These are phyloP conservation scores for Karalla daura DNA, from an alignment of 2,797 vertebrate species.

Conservation along the genomic window DNA sequence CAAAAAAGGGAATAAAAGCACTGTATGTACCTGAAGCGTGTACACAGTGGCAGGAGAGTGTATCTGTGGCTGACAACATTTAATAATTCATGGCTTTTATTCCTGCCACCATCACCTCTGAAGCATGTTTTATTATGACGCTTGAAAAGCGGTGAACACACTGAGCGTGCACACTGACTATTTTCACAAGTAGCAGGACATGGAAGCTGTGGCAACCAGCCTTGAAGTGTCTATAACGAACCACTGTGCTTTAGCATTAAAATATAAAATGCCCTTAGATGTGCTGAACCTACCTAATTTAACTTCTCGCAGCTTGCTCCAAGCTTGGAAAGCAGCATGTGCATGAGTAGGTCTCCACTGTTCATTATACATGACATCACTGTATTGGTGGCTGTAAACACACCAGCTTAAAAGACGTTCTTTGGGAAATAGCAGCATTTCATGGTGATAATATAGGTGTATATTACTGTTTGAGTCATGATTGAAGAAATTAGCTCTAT, in stretches of 20 bases:
- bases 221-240: conserved; percentile 42
- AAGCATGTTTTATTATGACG: conserved; percentile 21
- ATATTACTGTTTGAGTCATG: no score
- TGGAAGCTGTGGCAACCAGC: conserved; percentile 17
- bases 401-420: no score
- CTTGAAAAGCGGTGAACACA: conserved; percentile 22
- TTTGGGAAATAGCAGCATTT: no score
- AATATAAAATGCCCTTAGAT: conserved; percentile 36
- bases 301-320: background rate
- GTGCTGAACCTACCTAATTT: conserved; percentile 29
- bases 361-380: background rate
- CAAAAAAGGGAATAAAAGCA: conserved; percentile 18
- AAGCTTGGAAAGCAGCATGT: background rate
- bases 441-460: no score
- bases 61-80: conserved; percentile 29
- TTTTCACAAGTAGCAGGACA: conserved; percentile 21
- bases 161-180: conserved; percentile 15
- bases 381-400: background rate
- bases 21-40: conserved; percentile 15
- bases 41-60: background rate
- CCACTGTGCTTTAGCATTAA: conserved; percentile 15
- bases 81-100: conserved; percentile 48
- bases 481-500: no score
- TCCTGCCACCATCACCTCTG: conserved; percentile 9
- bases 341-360: background rate